Evolutionary conservation across 2,888 invertebrate genomes (phyloP).

Genomic region (Isotomurus palustris): DNA sequence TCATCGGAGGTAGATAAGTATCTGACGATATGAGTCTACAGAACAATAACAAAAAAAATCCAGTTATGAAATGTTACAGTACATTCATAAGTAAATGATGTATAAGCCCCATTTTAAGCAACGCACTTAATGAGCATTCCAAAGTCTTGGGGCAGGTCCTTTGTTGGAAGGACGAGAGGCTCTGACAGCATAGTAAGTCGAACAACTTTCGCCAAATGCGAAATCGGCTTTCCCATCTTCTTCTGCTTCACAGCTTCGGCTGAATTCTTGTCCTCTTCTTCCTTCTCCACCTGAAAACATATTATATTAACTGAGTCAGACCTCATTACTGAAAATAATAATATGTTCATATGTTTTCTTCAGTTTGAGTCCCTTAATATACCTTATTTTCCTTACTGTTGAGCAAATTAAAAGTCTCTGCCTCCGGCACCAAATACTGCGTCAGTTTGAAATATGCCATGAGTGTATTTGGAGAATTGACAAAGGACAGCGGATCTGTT

Average conservation of each 20-base stretch:
- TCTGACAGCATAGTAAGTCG: constrained; percentile 40
- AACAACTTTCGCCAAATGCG: constrained; percentile 41
- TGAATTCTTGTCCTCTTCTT: neutral
- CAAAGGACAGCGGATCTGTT: constrained; percentile 57
- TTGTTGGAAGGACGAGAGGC: constrained; percentile 36
- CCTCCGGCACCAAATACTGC: constrained; percentile 68
- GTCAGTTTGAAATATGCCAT: constrained; percentile 65
- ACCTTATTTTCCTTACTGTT: constrained; percentile 29
- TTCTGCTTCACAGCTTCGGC: neutral
- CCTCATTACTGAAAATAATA: no score
- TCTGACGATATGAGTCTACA: constrained; percentile 36
- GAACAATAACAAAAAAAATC: constrained; percentile 9
- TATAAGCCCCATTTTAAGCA: neutral
- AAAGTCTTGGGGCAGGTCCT: constrained; percentile 41
- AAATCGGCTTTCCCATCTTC: constrained; percentile 23
- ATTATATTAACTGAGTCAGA: no score
- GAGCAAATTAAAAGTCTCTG: constrained; percentile 55
- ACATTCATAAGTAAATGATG: no score
- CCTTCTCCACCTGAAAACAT: neutral
- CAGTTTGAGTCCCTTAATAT: no score
- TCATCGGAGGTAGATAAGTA: constrained; percentile 53
- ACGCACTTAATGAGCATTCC: constrained; percentile 32
- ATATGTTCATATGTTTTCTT: no score
- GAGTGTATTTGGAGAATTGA: constrained; percentile 59
- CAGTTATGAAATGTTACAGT: constrained; percentile 7